phyloP scores from a whole-genome alignment of 2,888 invertebrate genomes.

The Galerucella nymphaeae region DNA sequence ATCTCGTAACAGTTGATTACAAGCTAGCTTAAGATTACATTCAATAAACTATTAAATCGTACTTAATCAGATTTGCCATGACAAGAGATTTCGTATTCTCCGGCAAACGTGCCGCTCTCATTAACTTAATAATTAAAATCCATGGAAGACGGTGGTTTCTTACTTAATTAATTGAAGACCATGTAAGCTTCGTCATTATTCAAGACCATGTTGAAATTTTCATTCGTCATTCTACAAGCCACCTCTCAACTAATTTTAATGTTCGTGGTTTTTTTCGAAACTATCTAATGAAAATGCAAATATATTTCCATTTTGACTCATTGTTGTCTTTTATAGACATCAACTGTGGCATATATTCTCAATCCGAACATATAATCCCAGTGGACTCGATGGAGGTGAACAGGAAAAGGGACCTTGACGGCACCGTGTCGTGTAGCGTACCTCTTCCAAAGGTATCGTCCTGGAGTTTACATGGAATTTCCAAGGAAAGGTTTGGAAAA shows the following conservation, averaged over 20 bases:
- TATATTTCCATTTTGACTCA: background rate
- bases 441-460: background rate
- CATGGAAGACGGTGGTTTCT: conserved; percentile 31
- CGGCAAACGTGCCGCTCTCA: conserved; percentile 50
- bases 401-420: conserved; percentile 4
- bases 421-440: conserved; percentile 5
- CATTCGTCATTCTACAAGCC: conserved; percentile 31
- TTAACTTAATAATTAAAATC: conserved; percentile 52
- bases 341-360: background rate
- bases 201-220: conserved; percentile 26
- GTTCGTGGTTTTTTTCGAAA: background rate
- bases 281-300: too few species aligned
- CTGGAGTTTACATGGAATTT: too few species aligned
- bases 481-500: too few species aligned
- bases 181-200: conserved; percentile 39
- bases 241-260: background rate
- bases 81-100: conserved; percentile 49
- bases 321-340: background rate
- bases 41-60: conserved; percentile 54
- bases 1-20: conserved; percentile 42
- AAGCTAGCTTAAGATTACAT: conserved; percentile 50
- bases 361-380: background rate
- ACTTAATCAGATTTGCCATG: conserved; percentile 54
- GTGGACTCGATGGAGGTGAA: background rate
- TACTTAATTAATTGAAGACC: conserved; percentile 38